Conservation (phyloP, 1,140 invertebrate species). For the Drosophila bifasciata region DNA sequence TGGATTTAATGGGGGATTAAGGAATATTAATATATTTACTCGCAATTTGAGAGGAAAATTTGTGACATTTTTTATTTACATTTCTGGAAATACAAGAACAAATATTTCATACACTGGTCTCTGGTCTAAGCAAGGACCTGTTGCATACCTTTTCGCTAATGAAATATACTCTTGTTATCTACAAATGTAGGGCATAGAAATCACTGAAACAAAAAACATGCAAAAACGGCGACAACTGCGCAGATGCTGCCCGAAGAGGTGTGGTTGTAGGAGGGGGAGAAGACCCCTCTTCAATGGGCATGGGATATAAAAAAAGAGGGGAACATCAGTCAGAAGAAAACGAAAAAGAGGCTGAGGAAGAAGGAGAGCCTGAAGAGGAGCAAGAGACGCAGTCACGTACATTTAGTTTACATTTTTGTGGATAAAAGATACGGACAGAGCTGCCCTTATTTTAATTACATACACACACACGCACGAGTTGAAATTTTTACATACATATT, state of each 20-base stretch:
- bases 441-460: slow-evolving; percentile 52
- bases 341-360: slow-evolving; percentile 10
- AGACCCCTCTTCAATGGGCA: slow-evolving; percentile 18
- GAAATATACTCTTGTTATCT: too few relatives aligned
- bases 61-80: too few relatives aligned
- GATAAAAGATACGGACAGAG: slow-evolving; percentile 36
- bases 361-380: slow-evolving; percentile 8
- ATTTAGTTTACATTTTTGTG: slow-evolving; percentile 73
- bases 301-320: slow-evolving; percentile 34
- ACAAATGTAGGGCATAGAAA: slow-evolving; percentile 10
- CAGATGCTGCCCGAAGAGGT: slow-evolving; percentile 60
- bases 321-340: slow-evolving; percentile 12
- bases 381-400: slow-evolving; percentile 50
- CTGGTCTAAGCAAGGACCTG: too few relatives aligned
- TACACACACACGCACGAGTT: slow-evolving; percentile 7
- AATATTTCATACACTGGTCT: too few relatives aligned
- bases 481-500: slow-evolving; percentile 13
- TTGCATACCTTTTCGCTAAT: too few relatives aligned
- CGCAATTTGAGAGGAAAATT: too few relatives aligned
- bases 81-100: too few relatives aligned
- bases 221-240: slow-evolving; percentile 74
- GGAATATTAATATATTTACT: too few relatives aligned
- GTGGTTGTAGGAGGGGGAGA: slow-evolving; percentile 19
- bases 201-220: slow-evolving; percentile 55
- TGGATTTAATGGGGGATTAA: too few relatives aligned